Percentiles rank a stretch among this genome's conserved stretches.
phyloP scores from a whole-genome alignment of 1,140 invertebrate genomes.

The Heliothis subflexa region DNA sequence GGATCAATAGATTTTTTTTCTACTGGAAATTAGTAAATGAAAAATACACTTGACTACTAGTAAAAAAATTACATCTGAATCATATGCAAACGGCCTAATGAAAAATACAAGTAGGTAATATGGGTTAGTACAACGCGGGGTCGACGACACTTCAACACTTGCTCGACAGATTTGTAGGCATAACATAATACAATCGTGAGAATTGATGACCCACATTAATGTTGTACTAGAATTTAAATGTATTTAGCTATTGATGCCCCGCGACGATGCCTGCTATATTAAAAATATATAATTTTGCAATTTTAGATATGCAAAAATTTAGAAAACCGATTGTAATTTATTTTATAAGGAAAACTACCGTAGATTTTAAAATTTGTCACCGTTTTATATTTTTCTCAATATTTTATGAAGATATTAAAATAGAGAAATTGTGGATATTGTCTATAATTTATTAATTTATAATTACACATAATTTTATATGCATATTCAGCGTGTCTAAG shows the following conservation, averaged over 20 bases:
- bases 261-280: background rate
- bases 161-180: slow-evolving; percentile 66
- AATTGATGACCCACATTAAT: slow-evolving; percentile 67
- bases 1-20: too few relatives aligned
- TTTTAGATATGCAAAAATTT: background rate
- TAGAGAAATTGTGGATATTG: too few relatives aligned
- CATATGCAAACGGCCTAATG: slow-evolving; percentile 33
- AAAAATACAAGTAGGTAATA: slow-evolving; percentile 35
- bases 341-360: too few relatives aligned
- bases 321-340: background rate
- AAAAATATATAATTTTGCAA: background rate
- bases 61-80: slow-evolving; percentile 5
- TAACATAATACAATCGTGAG: slow-evolving; percentile 73
- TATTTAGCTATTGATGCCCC: background rate
- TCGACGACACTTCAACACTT: slow-evolving; percentile 68
- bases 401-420: too few relatives aligned
- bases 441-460: too few relatives aligned
- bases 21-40: too few relatives aligned
- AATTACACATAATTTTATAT: too few relatives aligned
- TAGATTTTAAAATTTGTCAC: too few relatives aligned
- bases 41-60: background rate
- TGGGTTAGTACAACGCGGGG: slow-evolving; percentile 47
- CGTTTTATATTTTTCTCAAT: too few relatives aligned
- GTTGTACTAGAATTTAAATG: slow-evolving; percentile 46
- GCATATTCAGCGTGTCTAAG: too few relatives aligned